Evolutionary conservation across 2,888 invertebrate genomes (phyloP).

Genomic region (Tinea trinotella): DNA sequence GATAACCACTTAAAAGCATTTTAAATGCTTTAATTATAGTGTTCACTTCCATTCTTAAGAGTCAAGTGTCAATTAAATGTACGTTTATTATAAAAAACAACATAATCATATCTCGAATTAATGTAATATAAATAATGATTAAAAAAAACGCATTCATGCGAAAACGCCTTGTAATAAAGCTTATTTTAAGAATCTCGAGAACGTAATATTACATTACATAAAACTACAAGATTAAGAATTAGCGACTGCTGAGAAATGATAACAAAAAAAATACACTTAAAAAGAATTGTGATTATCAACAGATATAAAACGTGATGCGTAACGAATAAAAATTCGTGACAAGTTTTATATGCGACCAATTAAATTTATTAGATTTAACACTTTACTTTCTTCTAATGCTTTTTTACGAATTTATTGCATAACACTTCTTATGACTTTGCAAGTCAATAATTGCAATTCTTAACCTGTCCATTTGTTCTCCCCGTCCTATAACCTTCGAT

Average conservation of each 20-base stretch:
- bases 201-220: neutral
- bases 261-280: neutral
- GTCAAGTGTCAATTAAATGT: too few species aligned
- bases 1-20: too few species aligned
- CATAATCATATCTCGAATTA: neutral
- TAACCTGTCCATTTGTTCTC: too few species aligned
- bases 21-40: too few species aligned
- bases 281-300: neutral
- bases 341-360: conserved; percentile 32
- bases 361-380: conserved; percentile 26
- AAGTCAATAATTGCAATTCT: neutral
- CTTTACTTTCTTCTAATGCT: neutral
- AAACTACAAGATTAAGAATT: neutral
- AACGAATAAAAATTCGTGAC: conserved; percentile 30
- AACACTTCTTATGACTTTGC: conserved; percentile 26
- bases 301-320: conserved; percentile 25
- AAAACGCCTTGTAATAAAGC: neutral
- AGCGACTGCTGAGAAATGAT: neutral
- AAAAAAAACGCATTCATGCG: neutral
- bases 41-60: too few species aligned
- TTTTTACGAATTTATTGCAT: conserved; percentile 36
- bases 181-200: neutral
- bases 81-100: neutral
- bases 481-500: too few species aligned
- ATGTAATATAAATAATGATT: neutral